These are phyloP conservation scores for Apogon talboti DNA, from an alignment of 2,797 vertebrate genomes.

Conservation along the genomic window DNA sequence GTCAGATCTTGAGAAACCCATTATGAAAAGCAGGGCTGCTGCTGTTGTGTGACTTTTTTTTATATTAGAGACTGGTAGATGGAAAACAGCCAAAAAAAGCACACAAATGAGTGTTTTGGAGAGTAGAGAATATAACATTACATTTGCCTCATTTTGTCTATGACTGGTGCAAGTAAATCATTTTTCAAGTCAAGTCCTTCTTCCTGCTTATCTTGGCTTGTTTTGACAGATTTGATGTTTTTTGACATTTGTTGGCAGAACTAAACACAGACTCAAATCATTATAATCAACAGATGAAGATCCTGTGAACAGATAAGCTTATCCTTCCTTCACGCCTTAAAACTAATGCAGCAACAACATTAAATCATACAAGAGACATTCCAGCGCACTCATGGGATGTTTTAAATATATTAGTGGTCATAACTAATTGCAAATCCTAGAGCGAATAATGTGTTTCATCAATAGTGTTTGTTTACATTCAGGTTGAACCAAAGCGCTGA, in stretches of 20 bases:
- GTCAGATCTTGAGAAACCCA: conserved; percentile 9
- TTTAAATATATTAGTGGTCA: too few relatives aligned
- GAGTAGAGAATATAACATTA: conserved; percentile 7
- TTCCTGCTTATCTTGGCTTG: conserved; percentile 43
- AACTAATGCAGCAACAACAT: too few relatives aligned
- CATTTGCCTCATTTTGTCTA: background rate
- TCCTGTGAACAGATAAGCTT: too few relatives aligned
- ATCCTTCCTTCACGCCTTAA: too few relatives aligned
- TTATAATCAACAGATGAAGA: background rate
- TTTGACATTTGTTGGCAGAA: conserved; percentile 14
- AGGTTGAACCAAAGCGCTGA: background rate
- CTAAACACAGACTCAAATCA: background rate
- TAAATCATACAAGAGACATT: too few relatives aligned
- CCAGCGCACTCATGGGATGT: too few relatives aligned
- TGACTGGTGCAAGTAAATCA: conserved; percentile 21
- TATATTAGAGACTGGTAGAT: conserved; percentile 4
- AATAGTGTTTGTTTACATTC: background rate
- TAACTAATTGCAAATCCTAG: too few relatives aligned
- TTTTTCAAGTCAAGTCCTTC: background rate
- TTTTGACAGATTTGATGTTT: conserved; percentile 14
- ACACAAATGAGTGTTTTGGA: conserved; percentile 23
- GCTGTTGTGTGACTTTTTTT: conserved; percentile 18
- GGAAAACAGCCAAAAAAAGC: conserved; percentile 38
- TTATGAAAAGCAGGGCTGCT: background rate
- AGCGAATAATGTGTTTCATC: too few relatives aligned